Evolutionary conservation across 2,113 vertebrate species (phyloP).

Genomic region (Myxocyprinus asiaticus): DNA sequence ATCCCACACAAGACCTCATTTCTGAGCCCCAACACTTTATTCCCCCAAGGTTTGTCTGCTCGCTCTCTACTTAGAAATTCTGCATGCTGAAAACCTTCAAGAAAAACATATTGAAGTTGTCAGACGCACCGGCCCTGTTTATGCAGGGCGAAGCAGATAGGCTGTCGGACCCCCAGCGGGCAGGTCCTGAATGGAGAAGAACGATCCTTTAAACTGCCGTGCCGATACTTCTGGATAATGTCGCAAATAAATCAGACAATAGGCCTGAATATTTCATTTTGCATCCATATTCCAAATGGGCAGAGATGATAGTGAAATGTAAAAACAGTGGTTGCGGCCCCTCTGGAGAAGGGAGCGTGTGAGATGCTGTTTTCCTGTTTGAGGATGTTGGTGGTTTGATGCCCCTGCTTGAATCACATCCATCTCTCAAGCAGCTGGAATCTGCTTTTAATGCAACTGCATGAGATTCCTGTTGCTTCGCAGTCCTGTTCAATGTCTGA

Average conservation of each 20-base stretch:
- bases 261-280: slow-evolving; percentile 88
- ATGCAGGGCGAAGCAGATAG: slow-evolving; percentile 77
- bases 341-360: slow-evolving; percentile 77
- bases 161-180: slow-evolving; percentile 77
- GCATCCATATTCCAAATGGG: slow-evolving; percentile 89
- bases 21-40: slow-evolving; percentile 63
- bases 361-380: slow-evolving; percentile 77
- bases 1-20: slow-evolving; percentile 54
- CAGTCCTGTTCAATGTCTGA: neutral
- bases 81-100: slow-evolving; percentile 73
- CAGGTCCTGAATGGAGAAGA: slow-evolving; percentile 70
- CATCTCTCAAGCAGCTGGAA: slow-evolving; percentile 77
- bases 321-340: slow-evolving; percentile 83
- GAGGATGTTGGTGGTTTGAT: slow-evolving; percentile 76
- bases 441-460: slow-evolving; percentile 74
- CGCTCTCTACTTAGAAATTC: slow-evolving; percentile 74
- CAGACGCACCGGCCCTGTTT: slow-evolving; percentile 78
- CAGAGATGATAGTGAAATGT: slow-evolving; percentile 82
- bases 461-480: slow-evolving; percentile 69
- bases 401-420: slow-evolving; percentile 70
- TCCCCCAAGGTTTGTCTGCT: slow-evolving; percentile 67
- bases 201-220: slow-evolving; percentile 81
- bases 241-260: slow-evolving; percentile 89
- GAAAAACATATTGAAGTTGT: slow-evolving; percentile 75
- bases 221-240: slow-evolving; percentile 81